phyloP scores from a whole-genome alignment of 2,888 invertebrate genomes.

The Drosophila nigritarsus region DNA sequence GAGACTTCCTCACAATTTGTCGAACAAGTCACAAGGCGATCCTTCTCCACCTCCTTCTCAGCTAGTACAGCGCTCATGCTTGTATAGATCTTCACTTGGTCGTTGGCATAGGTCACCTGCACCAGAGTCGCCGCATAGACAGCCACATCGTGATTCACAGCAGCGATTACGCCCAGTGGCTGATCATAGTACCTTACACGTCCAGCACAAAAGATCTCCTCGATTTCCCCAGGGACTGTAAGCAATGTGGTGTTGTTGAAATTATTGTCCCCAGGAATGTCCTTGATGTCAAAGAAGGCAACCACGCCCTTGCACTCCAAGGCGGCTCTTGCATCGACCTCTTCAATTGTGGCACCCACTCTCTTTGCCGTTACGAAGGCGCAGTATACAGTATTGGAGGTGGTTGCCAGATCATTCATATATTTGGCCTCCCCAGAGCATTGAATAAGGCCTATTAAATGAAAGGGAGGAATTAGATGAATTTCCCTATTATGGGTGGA shows the following conservation, averaged over 20 bases:
- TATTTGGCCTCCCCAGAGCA: slow-evolving; percentile 92
- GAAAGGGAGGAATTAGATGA: neutral
- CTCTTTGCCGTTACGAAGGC: slow-evolving; percentile 87
- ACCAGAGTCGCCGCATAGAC: slow-evolving; percentile 85
- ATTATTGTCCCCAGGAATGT: slow-evolving; percentile 86
- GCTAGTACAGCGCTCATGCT: slow-evolving; percentile 86
- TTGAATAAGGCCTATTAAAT: slow-evolving; percentile 84
- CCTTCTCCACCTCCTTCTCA: slow-evolving; percentile 39
- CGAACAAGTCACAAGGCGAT: slow-evolving; percentile 55
- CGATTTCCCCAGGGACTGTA: slow-evolving; percentile 61
- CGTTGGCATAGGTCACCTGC: slow-evolving; percentile 85
- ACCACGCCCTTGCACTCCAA: slow-evolving; percentile 87
- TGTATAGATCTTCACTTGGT: slow-evolving; percentile 61
- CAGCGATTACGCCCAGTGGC: slow-evolving; percentile 91
- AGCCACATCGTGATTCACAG: slow-evolving; percentile 87
- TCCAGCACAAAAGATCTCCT: slow-evolving; percentile 82
- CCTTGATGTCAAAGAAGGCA: slow-evolving; percentile 87
- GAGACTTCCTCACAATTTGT: slow-evolving; percentile 19
- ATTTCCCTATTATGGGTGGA: neutral
- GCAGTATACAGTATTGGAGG: slow-evolving; percentile 86
- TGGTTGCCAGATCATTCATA: slow-evolving; percentile 90
- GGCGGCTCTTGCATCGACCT: slow-evolving; percentile 86
- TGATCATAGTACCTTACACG: slow-evolving; percentile 88
- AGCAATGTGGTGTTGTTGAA: slow-evolving; percentile 86
- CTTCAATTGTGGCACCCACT: slow-evolving; percentile 86